Conservation (phyloP, 2,113 vertebrate genomes). For the Cyprinodon brontotheroides region DNA sequence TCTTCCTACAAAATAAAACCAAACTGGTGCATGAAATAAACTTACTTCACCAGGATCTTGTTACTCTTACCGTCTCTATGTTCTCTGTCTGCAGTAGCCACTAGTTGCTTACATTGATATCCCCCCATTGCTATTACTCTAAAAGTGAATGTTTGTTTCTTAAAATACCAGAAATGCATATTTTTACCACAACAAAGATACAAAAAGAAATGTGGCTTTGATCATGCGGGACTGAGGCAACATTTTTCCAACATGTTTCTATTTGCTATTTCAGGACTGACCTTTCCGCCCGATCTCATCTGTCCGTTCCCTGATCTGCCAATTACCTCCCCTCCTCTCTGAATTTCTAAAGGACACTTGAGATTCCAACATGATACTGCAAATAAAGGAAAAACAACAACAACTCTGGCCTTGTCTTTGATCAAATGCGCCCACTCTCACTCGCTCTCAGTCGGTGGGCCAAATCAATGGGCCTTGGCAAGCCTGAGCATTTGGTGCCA, state of each 20-base stretch:
- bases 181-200: neutral
- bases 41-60: neutral
- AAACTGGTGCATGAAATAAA: no score
- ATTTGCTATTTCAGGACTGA: neutral
- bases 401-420: constrained; percentile 11
- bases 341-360: constrained; percentile 17
- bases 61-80: neutral
- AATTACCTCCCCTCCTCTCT: constrained; percentile 1
- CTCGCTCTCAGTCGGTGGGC: constrained; percentile 22
- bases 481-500: constrained; percentile 46
- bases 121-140: neutral
- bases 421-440: constrained; percentile 11
- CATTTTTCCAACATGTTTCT: neutral
- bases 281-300: neutral
- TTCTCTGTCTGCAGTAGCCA: neutral
- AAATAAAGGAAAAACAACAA: neutral
- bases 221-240: neutral
- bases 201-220: neutral
- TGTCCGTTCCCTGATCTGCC: neutral
- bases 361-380: constrained; percentile 27
- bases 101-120: neutral
- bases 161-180: neutral
- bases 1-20: neutral
- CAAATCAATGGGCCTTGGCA: constrained; percentile 47
- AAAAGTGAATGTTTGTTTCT: neutral